Base-by-base conservation (phyloP, 1,140 invertebrate genomes). In the Gryllus bimaculatus region DNA sequence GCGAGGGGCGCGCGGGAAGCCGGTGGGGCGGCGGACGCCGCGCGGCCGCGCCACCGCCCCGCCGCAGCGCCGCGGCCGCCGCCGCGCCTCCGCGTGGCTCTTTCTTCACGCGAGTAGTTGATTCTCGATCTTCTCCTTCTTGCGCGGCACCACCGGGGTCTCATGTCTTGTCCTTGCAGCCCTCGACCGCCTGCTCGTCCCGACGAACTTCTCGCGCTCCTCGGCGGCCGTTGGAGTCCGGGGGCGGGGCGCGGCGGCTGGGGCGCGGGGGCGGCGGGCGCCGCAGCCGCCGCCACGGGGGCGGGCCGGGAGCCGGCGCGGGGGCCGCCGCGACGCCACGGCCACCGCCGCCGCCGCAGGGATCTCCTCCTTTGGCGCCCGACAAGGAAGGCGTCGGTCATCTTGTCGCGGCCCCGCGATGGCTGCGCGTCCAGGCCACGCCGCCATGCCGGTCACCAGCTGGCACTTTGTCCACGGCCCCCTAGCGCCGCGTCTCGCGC, bases 51-150 rank as follows among this genome's bases (percentile, higher is more conserved):
- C 49, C 49, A 54, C 49, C 49, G 48, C 73, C 77, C 47, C n/a
- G 15, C 12, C 15, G 75, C 76, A n/a, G n/a, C 10, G 21, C 73
- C 78, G 48, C 74, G n/a, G 47, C 74, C 66, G 75, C 79, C 78
- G 78, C 80, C 10, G 76, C 66, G 26, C 20, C 21, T n/a, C 49
- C 48, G 13, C 18, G 26, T 48, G 78, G n/a, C 78, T 81, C 81
- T 85, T n/a, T 85, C 47, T 83, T 84, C 76, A 81, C 66, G 21
- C 76, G n/a, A 78, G 54, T 83, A 84, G 77, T 83, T 84, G 21
- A 84, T 82, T n/a, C 75, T 87, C 86, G 79, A 84, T 84, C 80
- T 86, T 86, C 80, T 87, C 86, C 81, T 86, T 86, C 81, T 86
- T 86, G 74, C 85, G 83, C 13, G 84, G 84, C 76, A 86, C 82